Percentiles rank a stretch among this genome's conserved stretches.
Conservation (phyloP, 2,113 vertebrate genomes). For the Tursiops truncatus region DNA sequence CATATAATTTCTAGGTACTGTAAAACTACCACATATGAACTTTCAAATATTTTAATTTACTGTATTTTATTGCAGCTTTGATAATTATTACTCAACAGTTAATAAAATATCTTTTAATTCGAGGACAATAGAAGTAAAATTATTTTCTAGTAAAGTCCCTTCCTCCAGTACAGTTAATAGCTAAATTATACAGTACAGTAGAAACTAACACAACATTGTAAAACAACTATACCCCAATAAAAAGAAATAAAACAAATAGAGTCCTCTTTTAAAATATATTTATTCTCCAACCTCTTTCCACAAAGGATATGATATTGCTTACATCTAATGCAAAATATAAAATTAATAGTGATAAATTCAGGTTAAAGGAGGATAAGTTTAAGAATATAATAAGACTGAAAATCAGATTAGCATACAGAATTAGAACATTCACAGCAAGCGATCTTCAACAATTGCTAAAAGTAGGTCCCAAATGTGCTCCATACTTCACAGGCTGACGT, state of each 20-base stretch:
- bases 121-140: background rate
- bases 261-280: background rate
- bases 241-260: background rate
- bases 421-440: background rate
- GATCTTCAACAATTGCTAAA: background rate
- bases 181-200: background rate
- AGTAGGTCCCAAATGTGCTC: background rate
- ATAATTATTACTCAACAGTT: background rate
- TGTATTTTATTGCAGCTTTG: background rate
- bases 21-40: background rate
- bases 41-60: background rate
- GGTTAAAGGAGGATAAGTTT: background rate
- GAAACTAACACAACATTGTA: no score
- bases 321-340: background rate
- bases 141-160: background rate
- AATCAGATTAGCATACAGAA: background rate
- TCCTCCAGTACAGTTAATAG: background rate
- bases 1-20: background rate
- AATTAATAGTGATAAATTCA: background rate
- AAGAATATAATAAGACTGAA: background rate
- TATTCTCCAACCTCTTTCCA: background rate
- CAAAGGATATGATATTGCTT: background rate
- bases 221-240: no score
- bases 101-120: constrained; percentile 18
- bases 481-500: background rate